These are phyloP conservation scores for Aquatica leii DNA, from an alignment of 2,888 invertebrate species.

Conservation along the genomic window DNA sequence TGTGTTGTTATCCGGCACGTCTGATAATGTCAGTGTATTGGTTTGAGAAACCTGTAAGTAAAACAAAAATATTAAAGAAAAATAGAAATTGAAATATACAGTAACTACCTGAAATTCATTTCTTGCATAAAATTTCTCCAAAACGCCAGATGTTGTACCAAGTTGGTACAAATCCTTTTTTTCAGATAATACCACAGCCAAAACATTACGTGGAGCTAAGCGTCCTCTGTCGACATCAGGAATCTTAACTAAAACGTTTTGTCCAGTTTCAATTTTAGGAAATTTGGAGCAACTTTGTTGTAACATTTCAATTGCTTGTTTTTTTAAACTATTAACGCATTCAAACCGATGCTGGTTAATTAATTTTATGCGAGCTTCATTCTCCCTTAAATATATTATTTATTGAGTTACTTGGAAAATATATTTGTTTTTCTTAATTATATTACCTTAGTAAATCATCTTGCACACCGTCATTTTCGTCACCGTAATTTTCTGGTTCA, in stretches of 20 bases:
- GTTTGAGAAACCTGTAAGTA: slow-evolving; percentile 7
- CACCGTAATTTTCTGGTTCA: neutral
- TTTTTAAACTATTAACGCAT: slow-evolving; percentile 1
- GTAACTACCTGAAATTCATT: slow-evolving; percentile 19
- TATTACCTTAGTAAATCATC: slow-evolving; percentile 4
- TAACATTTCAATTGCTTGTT: slow-evolving; percentile 15
- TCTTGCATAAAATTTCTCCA: slow-evolving; percentile 17
- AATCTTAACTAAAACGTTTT: too few relatives aligned
- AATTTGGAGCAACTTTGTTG: slow-evolving; percentile 23
- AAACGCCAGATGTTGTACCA: slow-evolving; percentile 19
- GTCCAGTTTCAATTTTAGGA: too few relatives aligned
- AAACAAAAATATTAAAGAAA: neutral
- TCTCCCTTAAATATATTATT: too few relatives aligned
- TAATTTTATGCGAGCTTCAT: neutral
- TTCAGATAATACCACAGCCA: slow-evolving; percentile 16
- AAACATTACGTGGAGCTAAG: neutral
- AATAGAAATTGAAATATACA: neutral
- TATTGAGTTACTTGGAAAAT: too few relatives aligned
- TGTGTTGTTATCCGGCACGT: neutral
- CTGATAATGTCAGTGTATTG: slow-evolving; percentile 5
- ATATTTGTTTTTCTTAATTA: neutral
- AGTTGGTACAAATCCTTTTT: slow-evolving; percentile 24
- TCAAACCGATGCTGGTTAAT: neutral
- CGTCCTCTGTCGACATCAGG: too few relatives aligned
- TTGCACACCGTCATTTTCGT: neutral